Base-by-base conservation (phyloP, 2,888 invertebrate species). In the Aleiodes leptofemur region DNA sequence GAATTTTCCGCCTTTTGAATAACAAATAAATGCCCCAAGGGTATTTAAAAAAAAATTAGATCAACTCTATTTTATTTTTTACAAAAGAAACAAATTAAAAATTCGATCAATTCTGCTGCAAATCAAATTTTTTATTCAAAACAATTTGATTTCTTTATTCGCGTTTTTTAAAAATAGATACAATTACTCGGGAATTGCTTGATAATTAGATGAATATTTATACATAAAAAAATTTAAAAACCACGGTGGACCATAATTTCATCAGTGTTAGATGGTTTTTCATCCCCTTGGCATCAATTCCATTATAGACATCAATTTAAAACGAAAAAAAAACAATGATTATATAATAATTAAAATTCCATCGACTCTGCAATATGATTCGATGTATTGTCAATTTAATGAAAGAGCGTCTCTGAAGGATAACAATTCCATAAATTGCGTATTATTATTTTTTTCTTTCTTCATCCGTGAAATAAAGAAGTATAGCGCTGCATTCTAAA, bases 331-430 rank as follows among this genome's bases (percentile, higher is more conserved):
- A 51, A 29, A 48, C 6, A 59, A 51, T 59, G 23, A 23, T 29
- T 71, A 29, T 14, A 71, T 29, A 43, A 16, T 16, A 29, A 11
- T 48, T 11, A 29, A 50, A 66, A 29, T 61, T 61, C 8, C 59
- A 71, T 71, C n/a, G 59, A 59, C 14, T 31, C n/a, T 29, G 14
- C 13, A 71, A 13, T 23, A 50, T 71, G 9, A 29, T 29, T 80
- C 78, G 77, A 71, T 78, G 79, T 78, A 76, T 73, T 78, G 81
- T 79, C 80, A 81, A 81, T 81, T 82, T 80, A 59, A 71, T 57
- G 57, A 48, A 64, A 64, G 64, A 64, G 64, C 64, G 64, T 64
- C 64, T 64, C 64, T 64, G 13, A 64, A 64, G 3, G 29, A 38
- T 14, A 64, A 43, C 16, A 55, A 55, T 69, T n/a, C 29, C 29